These are phyloP conservation scores for Steatornis caripensis DNA, from an alignment of 2,113 vertebrate species.

Conservation along the genomic window DNA sequence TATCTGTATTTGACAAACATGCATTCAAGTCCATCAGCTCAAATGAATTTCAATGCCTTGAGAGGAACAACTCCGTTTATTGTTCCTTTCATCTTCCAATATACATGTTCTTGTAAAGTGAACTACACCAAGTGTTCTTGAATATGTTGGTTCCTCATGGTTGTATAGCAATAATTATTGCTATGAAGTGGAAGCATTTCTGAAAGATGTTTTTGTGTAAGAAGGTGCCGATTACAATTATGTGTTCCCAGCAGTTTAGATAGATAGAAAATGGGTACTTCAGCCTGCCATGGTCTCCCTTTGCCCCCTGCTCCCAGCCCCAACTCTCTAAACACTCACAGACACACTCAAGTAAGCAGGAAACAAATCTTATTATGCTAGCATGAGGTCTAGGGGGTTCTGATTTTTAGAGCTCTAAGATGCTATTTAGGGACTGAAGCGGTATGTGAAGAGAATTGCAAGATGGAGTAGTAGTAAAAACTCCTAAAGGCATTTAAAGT, in stretches of 20 bases:
- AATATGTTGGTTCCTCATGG: not conserved
- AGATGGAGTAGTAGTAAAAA: not conserved
- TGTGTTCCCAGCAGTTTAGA: not conserved
- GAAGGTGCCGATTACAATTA: constrained; percentile 9
- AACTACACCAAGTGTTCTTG: not conserved
- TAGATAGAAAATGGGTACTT: not conserved
- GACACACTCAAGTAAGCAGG: constrained; percentile 6
- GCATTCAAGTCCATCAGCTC: not conserved
- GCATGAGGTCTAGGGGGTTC: constrained; percentile 21
- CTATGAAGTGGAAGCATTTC: not conserved
- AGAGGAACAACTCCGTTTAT: constrained; percentile 15
- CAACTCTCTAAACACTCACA: not conserved
- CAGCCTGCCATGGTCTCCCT: not conserved
- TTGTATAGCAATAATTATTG: constrained; percentile 22
- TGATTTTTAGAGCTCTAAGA: constrained; percentile 23
- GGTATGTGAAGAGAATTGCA: not conserved
- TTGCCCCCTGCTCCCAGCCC: not conserved
- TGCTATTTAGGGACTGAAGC: not conserved
- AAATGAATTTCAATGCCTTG: not conserved
- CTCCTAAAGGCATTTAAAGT: not conserved
- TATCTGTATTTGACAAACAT: constrained; percentile 13
- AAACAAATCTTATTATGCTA: constrained; percentile 36
- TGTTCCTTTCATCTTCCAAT: not conserved
- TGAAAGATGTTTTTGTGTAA: constrained; percentile 21
- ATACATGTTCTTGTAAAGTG: not conserved